Evolutionary conservation across 1,140 invertebrate genomes (phyloP), one percentile per base, ranked within the genome.

Genomic region (Macrotrachela quadricornifera): DNA sequence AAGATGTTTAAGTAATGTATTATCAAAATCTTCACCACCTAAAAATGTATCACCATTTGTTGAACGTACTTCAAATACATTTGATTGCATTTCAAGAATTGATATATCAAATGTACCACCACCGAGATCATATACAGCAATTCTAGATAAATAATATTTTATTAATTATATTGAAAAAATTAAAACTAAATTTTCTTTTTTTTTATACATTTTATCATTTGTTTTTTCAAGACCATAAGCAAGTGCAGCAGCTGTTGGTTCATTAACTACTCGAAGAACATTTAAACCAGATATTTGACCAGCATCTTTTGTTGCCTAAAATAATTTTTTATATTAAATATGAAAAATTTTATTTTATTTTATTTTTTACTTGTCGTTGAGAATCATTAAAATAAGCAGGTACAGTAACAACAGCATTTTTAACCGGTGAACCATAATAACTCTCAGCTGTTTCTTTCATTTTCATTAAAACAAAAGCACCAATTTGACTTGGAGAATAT

Each of bases 101-200:
- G 88, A 94, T 55, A 95, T 80, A 77, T 94, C 88, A 67, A 94
- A 95, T 51, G 88, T 94, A 61, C 88, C 88, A 67, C 88, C 88
- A 59, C 88, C 88, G 61, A 95, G 75, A 75, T 95, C 88, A 67
- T 92, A 95, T 1, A 95, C 91, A 55, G 91, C 92, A 72, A 99
- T 94, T 51, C 96, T 78, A 51, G 59, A 56, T 54, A 60, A 60
- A 49, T 57, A 57, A 2, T 50, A 50, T 55, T 10, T n/a, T n/a
- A n/a, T n/a, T n/a, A n/a, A n/a, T n/a, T n/a, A n/a, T n/a, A 64
- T 58, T 21, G 60, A 56, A 52, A 61, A 59, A 47, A 91, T 90
- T 58, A 30, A 30, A 30, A 30, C 21, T 30, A 30, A 30, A 30
- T 4, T 4, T 4, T 4, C 8, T 8, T 30, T 30, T 30, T 30